Percentiles rank a stretch among this genome's conserved stretches.
Evolutionary conservation across 2,797 vertebrate genomes (phyloP).

Genomic region (Pangasius larnaudii): DNA sequence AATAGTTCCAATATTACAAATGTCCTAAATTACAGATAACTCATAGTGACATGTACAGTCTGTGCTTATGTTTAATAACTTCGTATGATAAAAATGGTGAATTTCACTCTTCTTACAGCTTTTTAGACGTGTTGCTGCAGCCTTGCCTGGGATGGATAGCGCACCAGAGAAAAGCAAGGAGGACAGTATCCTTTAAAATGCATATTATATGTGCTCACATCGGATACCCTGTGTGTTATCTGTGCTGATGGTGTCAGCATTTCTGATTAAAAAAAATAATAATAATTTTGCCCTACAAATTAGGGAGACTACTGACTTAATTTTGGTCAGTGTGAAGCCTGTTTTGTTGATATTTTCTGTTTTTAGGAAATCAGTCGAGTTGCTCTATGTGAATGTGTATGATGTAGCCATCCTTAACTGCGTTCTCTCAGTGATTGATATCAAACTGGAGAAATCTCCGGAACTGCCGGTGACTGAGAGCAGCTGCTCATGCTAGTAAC

Average conservation of each 20-base stretch:
- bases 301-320: not conserved
- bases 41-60: not conserved
- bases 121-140: constrained; percentile 87
- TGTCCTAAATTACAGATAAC: not conserved
- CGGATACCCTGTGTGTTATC: no score
- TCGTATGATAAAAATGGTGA: not conserved
- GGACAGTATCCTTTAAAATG: constrained; percentile 84
- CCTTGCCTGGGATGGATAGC: constrained; percentile 89
- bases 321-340: not conserved
- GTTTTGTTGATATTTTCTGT: not conserved
- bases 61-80: not conserved
- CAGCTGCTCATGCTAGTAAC: constrained; percentile 89
- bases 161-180: constrained; percentile 91
- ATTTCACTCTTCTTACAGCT: constrained; percentile 70
- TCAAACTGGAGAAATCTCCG: constrained; percentile 89
- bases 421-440: constrained; percentile 84
- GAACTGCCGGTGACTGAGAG: constrained; percentile 91
- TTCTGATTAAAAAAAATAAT: not conserved
- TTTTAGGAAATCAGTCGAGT: not conserved
- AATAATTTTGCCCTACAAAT: not conserved
- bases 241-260: not conserved
- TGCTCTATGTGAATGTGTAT: not conserved
- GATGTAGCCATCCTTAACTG: constrained; percentile 73
- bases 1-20: not conserved
- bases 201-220: not conserved